phyloP scores from a whole-genome alignment of 2,113 vertebrate species.

The Dipodomys spectabilis region DNA sequence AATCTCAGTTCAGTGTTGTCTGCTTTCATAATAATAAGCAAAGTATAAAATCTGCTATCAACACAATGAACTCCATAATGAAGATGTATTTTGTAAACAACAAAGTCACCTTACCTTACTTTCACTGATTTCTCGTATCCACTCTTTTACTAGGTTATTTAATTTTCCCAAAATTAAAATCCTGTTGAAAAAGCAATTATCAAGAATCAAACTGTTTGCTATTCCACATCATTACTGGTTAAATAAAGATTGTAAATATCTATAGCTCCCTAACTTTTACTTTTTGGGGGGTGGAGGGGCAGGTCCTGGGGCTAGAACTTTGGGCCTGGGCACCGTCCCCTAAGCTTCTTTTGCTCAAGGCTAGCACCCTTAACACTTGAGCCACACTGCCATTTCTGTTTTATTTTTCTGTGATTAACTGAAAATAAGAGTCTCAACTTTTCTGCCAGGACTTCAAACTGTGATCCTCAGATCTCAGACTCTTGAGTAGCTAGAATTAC shows the following conservation, averaged over 20 bases:
- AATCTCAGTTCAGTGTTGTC: neutral
- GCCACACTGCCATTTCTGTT: neutral
- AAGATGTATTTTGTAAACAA: constrained; percentile 10
- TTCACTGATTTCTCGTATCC: constrained; percentile 94
- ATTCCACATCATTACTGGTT: constrained; percentile 11
- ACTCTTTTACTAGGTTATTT: constrained; percentile 93
- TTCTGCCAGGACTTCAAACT: neutral
- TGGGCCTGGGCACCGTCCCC: no score
- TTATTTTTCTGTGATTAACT: neutral
- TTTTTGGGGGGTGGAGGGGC: neutral
- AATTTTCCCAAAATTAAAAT: constrained; percentile 93
- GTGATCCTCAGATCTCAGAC: neutral
- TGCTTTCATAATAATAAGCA: constrained; percentile 5
- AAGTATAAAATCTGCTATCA: constrained; percentile 3
- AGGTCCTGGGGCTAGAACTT: no score
- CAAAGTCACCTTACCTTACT: constrained; percentile 88
- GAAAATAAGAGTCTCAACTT: neutral
- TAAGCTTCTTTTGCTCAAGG: no score
- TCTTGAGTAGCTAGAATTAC: neutral
- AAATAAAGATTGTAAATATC: neutral
- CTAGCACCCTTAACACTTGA: no score
- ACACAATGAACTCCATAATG: neutral
- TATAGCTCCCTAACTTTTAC: neutral
- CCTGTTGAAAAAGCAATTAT: constrained; percentile 85
- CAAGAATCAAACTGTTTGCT: constrained; percentile 36